Conservation (phyloP, 2,113 vertebrate species). For the Zootoca vivipara region DNA sequence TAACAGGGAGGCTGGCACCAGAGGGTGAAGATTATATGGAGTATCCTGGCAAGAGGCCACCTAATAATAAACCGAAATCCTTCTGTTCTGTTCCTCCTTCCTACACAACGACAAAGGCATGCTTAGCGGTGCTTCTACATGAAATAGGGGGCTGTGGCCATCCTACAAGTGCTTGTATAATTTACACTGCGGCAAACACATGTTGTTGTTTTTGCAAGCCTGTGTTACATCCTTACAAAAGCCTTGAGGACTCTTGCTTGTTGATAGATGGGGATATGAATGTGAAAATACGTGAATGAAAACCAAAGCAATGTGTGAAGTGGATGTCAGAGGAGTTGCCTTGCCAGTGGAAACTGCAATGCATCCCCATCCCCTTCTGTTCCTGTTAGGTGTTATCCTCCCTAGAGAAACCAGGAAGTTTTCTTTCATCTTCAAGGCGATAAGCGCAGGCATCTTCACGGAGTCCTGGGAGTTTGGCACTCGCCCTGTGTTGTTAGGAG, state of each 20-base stretch:
- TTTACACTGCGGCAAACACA: neutral
- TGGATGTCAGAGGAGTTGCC: neutral
- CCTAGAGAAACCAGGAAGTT: conserved; percentile 80
- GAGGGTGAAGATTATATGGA: neutral
- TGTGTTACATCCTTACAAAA: neutral
- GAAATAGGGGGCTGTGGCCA: neutral
- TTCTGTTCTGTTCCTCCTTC: neutral
- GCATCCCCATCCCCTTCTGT: conserved; percentile 18
- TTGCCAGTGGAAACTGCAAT: neutral
- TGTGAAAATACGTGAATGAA: neutral
- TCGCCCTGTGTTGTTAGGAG: conserved; percentile 86
- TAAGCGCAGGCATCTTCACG: conserved; percentile 78
- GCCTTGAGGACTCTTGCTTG: neutral
- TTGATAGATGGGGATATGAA: neutral
- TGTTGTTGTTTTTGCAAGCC: neutral
- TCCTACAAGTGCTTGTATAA: neutral
- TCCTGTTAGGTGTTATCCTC: conserved; percentile 82
- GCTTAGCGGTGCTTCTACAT: neutral
- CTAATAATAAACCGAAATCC: neutral
- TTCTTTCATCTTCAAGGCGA: conserved; percentile 86
- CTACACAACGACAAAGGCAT: neutral
- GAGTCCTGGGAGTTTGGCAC: conserved; percentile 90
- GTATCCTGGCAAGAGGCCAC: neutral
- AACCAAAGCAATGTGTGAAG: neutral
- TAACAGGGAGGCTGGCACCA: neutral